Evolutionary conservation across 2,888 invertebrate species (phyloP).

Genomic region (Odontocerum albicorne): DNA sequence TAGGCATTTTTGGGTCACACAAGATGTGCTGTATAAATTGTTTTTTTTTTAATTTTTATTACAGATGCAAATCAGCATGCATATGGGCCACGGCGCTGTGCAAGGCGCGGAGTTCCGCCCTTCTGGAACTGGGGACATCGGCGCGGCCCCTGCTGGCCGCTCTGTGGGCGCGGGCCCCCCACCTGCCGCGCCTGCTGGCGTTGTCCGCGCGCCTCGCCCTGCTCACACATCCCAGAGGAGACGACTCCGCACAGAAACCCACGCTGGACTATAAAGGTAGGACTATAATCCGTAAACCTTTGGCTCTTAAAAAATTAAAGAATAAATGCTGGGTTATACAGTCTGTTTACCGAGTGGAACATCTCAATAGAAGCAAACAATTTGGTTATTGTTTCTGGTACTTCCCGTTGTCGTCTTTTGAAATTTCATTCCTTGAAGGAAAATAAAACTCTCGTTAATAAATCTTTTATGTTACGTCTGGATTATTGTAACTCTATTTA

Average conservation of each 20-base stretch:
- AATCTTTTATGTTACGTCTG: too few species aligned
- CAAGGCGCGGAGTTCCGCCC: constrained; percentile 45
- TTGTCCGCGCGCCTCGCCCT: constrained; percentile 47
- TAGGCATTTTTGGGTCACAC: too few species aligned
- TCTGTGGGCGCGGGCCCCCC: constrained; percentile 47
- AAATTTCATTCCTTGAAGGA: too few species aligned
- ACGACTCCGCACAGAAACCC: constrained; percentile 30
- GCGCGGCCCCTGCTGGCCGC: constrained; percentile 44
- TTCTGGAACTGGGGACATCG: constrained; percentile 44
- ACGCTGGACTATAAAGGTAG: constrained; percentile 29
- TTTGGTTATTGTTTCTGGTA: too few species aligned
- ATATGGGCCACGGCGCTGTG: constrained; percentile 49
- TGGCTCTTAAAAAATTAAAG: too few species aligned
- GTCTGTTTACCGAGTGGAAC: too few species aligned
- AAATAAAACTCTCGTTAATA: too few species aligned
- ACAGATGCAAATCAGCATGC: constrained; percentile 48
- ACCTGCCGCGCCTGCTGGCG: constrained; percentile 51
- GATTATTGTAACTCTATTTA: too few species aligned
- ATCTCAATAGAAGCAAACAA: too few species aligned
- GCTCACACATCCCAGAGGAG: constrained; percentile 44
- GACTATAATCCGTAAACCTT: neutral
- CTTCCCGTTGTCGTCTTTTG: too few species aligned
- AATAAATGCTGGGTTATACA: too few species aligned
- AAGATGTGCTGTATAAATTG: neutral
- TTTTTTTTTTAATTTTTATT: constrained; percentile 3